phyloP scores from a whole-genome alignment of 2,888 invertebrate species.

The Chloroclystis v-ata region DNA sequence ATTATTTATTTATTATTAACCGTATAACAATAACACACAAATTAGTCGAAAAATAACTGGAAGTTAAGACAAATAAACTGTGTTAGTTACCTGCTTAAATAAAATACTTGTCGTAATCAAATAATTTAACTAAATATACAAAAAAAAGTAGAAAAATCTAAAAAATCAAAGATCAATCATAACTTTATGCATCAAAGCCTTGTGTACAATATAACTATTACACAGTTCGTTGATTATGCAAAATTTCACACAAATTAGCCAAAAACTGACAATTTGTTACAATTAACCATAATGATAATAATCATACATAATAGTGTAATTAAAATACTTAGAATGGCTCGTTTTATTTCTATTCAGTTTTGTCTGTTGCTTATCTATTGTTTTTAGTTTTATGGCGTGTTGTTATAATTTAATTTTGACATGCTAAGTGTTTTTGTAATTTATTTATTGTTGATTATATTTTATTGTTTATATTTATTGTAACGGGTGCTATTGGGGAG shows the following conservation, averaged over 20 bases:
- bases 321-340: conserved; percentile 29
- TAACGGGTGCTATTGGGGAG: too few relatives aligned
- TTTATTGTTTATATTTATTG: not conserved
- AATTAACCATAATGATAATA: conserved; percentile 42
- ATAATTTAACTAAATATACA: too few relatives aligned
- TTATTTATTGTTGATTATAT: not conserved
- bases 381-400: conserved; percentile 17
- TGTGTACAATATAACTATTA: conserved; percentile 32
- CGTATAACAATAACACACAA: too few relatives aligned
- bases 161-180: too few relatives aligned
- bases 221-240: conserved; percentile 48
- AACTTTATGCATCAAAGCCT: too few relatives aligned
- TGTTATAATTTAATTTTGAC: conserved; percentile 5
- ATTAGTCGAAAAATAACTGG: too few relatives aligned
- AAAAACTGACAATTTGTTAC: conserved; percentile 40
- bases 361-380: conserved; percentile 14
- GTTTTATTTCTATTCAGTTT: conserved; percentile 13
- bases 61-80: too few relatives aligned
- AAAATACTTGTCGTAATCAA: too few relatives aligned
- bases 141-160: too few relatives aligned
- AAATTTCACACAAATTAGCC: conserved; percentile 34
- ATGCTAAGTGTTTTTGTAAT: not conserved
- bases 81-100: too few relatives aligned
- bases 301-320: conserved; percentile 42
- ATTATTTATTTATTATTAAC: too few relatives aligned